phyloP scores from a whole-genome alignment of 2,888 invertebrate species.

The Ophion ventricosus region DNA sequence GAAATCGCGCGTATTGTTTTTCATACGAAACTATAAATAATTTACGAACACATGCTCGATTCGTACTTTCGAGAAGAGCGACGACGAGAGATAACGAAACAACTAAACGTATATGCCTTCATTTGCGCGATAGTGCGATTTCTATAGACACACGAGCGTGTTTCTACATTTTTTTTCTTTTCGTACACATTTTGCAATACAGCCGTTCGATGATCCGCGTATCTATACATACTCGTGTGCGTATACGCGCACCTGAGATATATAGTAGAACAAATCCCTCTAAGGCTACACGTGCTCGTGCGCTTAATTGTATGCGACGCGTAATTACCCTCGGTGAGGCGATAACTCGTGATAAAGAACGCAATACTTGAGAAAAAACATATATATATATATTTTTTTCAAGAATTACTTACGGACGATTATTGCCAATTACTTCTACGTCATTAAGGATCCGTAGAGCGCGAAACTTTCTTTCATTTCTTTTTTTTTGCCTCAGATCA shows the following conservation, averaged over 20 bases:
- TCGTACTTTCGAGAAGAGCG: neutral
- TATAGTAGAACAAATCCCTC: neutral
- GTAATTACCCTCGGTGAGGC: conserved; percentile 34
- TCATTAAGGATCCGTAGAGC: neutral
- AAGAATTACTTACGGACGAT: neutral
- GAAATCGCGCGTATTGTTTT: neutral
- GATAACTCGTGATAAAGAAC: conserved; percentile 17
- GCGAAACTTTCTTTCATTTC: neutral
- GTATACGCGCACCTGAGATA: neutral
- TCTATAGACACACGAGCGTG: neutral
- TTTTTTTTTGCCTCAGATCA: neutral
- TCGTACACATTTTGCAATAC: conserved; percentile 3
- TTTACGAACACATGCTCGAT: neutral
- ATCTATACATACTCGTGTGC: neutral
- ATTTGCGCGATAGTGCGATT: conserved; percentile 13
- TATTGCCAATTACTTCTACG: neutral
- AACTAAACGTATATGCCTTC: conserved; percentile 10
- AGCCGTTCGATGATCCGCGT: neutral
- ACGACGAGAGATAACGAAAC: conserved; percentile 2
- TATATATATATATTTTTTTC: neutral
- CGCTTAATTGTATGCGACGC: conserved; percentile 40
- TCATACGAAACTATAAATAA: conserved; percentile 8
- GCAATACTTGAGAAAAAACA: neutral
- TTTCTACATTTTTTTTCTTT: neutral
- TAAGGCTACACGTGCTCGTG: conserved; percentile 53